A percentile compares a stretch with the other conserved stretches of the same genome.
phyloP scores from a whole-genome alignment of 2,888 invertebrate genomes.

The Epirrita christyi region DNA sequence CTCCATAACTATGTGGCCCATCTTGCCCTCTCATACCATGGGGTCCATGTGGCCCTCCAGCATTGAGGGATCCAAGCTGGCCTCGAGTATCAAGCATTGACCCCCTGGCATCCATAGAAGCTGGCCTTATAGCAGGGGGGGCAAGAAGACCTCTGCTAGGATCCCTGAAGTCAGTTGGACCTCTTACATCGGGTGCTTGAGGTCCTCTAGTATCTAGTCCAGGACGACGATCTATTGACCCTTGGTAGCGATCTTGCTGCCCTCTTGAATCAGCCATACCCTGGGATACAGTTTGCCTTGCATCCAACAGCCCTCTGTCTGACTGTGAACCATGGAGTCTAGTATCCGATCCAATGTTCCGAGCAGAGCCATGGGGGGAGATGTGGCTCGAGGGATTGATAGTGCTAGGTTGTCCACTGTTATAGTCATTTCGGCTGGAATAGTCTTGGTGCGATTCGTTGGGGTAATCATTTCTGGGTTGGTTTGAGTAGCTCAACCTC shows the following conservation, averaged over 20 bases:
- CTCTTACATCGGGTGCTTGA: neutral
- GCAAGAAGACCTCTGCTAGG: slow-evolving; percentile 9
- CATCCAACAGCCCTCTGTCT: slow-evolving; percentile 11
- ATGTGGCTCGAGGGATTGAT: slow-evolving; percentile 3
- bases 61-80: neutral
- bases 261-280: slow-evolving; percentile 3
- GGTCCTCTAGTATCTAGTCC: neutral
- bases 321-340: slow-evolving; percentile 10
- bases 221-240: neutral
- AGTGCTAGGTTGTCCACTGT: neutral
- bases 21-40: slow-evolving; percentile 9
- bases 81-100: neutral
- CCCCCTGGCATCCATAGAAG: slow-evolving; percentile 5
- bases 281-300: slow-evolving; percentile 12
- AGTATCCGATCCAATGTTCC: slow-evolving; percentile 1
- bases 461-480: slow-evolving; percentile 47
- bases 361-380: slow-evolving; percentile 1
- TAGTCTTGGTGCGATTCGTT: slow-evolving; percentile 43
- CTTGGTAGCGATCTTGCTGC: slow-evolving; percentile 10
- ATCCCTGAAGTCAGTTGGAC: slow-evolving; percentile 8
- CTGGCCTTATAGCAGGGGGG: slow-evolving; percentile 13
- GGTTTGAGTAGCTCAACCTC: slow-evolving; percentile 44
- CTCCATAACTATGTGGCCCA: neutral
- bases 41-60: neutral
- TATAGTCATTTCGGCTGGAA: slow-evolving; percentile 21